Percentiles rank a stretch among this genome's conserved stretches.
Evolutionary conservation across 2,888 invertebrate genomes (phyloP).

Genomic region (Ennomos quercinarius): DNA sequence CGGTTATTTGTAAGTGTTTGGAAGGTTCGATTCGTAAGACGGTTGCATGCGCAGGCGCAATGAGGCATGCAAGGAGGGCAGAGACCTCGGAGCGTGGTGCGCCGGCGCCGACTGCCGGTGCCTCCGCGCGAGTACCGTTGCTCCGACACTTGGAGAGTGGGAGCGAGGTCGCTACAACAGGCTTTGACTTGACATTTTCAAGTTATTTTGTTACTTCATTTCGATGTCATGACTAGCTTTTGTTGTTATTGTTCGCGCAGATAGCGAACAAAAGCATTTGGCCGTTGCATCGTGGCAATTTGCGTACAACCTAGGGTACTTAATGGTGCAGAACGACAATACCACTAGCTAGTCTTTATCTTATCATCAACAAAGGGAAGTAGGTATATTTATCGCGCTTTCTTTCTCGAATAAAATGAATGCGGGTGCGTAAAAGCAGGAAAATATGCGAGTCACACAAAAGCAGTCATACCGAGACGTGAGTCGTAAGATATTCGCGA

Average conservation of each 20-base stretch:
- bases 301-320: slow-evolving; percentile 12
- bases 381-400: slow-evolving; percentile 6
- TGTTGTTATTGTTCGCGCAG: slow-evolving; percentile 50
- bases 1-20: slow-evolving; percentile 37
- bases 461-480: slow-evolving; percentile 26
- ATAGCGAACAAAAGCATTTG: slow-evolving; percentile 41
- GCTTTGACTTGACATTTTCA: slow-evolving; percentile 80
- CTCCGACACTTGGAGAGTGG: slow-evolving; percentile 59
- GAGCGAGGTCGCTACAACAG: slow-evolving; percentile 70
- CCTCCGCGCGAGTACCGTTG: slow-evolving; percentile 75
- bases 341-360: slow-evolving; percentile 14
- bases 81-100: slow-evolving; percentile 72
- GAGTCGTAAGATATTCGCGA: slow-evolving; percentile 44
- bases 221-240: slow-evolving; percentile 66
- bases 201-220: slow-evolving; percentile 69
- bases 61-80: slow-evolving; percentile 72
- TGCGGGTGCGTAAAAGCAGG: slow-evolving; percentile 10
- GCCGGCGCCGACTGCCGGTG: slow-evolving; percentile 65
- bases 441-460: slow-evolving; percentile 24
- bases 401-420: slow-evolving; percentile 12
- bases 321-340: slow-evolving; percentile 14
- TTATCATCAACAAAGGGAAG: slow-evolving; percentile 22
- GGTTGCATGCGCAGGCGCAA: slow-evolving; percentile 55
- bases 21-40: slow-evolving; percentile 32
- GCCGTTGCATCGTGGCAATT: slow-evolving; percentile 34